Base-by-base conservation (phyloP, 2,113 vertebrate genomes). In the Otis tarda region DNA sequence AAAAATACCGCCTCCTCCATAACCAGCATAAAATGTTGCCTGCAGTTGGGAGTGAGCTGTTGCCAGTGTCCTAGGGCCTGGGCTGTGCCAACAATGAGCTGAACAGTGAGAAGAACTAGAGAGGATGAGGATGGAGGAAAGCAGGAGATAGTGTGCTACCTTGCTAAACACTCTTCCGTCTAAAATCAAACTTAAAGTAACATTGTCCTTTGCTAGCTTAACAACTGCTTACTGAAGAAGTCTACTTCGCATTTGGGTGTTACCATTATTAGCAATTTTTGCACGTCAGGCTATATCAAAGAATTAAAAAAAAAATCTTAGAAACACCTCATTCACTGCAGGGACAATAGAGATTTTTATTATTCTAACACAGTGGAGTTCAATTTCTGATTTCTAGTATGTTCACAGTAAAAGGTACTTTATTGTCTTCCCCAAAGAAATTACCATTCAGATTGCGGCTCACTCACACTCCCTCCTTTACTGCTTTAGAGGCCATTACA, bases 381-480 rank as follows among this genome's bases (percentile, higher is more conserved):
- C 35, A 64, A 19, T 91, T 89, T 84, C 77, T 89, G 53, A 79
- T 82, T 89, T 95, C 52, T 49, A 95, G 25, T 27, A 56, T 37
- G 35, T 69, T 84, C 69, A 73, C 12, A 64, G 10, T 14, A 93
- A 65, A 78, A 82, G 60, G 9, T 41, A 63, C 4, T 75, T 91
- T 73, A 65, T 4, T 63, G 28, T 50, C 52, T 77, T 89, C 23
- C 23, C 16, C 45, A 79, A 87, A 81, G 17, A 87, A 87, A 68
- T 53, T 68, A 41, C 21, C 35, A 50, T 95, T 86, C 68, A 41
- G 8, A 84, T 39, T 79, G 31, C 3, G 1, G 65, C 49, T 93
- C 12, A 3, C 6, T 78, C 53, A 49, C 30, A 23, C 7, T 82
- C 57, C 9, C 12, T 93, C 24, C 39, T 87, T 84, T 82, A 75